Conservation (phyloP, 2,113 vertebrate species). For the Glaucidium brasilianum region DNA sequence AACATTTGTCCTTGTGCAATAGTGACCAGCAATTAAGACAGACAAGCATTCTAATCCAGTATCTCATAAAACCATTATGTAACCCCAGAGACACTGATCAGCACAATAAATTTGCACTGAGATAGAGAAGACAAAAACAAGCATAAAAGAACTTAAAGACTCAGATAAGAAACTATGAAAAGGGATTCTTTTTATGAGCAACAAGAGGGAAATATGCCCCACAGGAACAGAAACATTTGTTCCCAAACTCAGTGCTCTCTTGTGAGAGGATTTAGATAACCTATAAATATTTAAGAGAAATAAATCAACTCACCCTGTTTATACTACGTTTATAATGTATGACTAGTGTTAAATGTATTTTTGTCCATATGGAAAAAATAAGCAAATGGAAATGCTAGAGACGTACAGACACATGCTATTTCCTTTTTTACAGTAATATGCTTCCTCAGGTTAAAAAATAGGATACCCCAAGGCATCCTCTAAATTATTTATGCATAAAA, state of each 20-base stretch:
- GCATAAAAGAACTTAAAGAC: not conserved
- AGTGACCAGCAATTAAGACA: not conserved
- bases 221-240: not conserved
- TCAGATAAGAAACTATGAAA: not conserved
- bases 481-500: not conserved
- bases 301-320: not conserved
- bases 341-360: not conserved
- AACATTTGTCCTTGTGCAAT: not conserved
- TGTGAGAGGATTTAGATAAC: not conserved
- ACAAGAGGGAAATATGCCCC: not conserved
- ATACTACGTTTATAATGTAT: not conserved
- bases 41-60: not conserved
- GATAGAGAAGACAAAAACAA: not conserved
- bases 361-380: not conserved
- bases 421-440: not conserved
- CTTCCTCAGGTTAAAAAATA: not conserved
- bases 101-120: not conserved
- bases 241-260: not conserved
- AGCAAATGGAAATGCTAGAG: not conserved
- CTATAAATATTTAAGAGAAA: not conserved
- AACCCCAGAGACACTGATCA: not conserved
- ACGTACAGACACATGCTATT: not conserved
- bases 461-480: not conserved
- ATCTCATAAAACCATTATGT: not conserved
- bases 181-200: not conserved